Percentiles rank a stretch among this genome's conserved stretches.
Evolutionary conservation across 2,113 vertebrate genomes (phyloP).

Genomic region (Ameiurus melas): DNA sequence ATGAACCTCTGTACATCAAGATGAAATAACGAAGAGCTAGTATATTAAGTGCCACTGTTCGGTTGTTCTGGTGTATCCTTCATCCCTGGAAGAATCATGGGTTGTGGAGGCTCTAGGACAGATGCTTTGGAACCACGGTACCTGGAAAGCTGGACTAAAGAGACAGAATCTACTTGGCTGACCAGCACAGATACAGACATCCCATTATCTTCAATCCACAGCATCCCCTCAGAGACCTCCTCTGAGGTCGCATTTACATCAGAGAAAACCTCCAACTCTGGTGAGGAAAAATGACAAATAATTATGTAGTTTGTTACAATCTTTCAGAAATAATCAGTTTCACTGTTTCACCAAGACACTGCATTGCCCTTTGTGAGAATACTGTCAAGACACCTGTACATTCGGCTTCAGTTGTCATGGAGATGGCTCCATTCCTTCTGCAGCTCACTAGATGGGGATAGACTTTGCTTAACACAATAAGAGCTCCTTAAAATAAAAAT

Average conservation of each 20-base stretch:
- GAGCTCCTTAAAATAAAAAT: conserved; percentile 3
- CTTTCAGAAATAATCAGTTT: neutral
- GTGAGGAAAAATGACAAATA: conserved; percentile 53
- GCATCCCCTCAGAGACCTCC: conserved; percentile 72
- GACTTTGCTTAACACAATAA: conserved; percentile 38
- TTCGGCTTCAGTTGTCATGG: conserved; percentile 58
- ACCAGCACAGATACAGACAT: conserved; percentile 76
- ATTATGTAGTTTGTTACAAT: neutral
- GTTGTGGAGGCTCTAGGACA: conserved; percentile 78
- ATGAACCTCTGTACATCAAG: neutral
- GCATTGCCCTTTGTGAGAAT: conserved; percentile 1
- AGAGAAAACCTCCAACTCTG: conserved; percentile 69
- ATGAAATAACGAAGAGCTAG: conserved; percentile 9
- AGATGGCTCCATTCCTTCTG: conserved; percentile 46
- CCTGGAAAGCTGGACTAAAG: conserved; percentile 80
- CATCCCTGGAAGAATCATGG: conserved; percentile 62
- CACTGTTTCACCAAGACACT: neutral
- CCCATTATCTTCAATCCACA: conserved; percentile 78
- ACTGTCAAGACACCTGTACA: conserved; percentile 24
- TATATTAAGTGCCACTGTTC: neutral
- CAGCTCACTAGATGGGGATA: conserved; percentile 27
- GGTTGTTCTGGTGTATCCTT: neutral
- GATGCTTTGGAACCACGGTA: conserved; percentile 78
- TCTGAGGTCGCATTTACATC: conserved; percentile 63
- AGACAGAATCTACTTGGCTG: conserved; percentile 79